Evolutionary conservation across 2,888 invertebrate species (phyloP).

Genomic region (Cerceris rybyensis): DNA sequence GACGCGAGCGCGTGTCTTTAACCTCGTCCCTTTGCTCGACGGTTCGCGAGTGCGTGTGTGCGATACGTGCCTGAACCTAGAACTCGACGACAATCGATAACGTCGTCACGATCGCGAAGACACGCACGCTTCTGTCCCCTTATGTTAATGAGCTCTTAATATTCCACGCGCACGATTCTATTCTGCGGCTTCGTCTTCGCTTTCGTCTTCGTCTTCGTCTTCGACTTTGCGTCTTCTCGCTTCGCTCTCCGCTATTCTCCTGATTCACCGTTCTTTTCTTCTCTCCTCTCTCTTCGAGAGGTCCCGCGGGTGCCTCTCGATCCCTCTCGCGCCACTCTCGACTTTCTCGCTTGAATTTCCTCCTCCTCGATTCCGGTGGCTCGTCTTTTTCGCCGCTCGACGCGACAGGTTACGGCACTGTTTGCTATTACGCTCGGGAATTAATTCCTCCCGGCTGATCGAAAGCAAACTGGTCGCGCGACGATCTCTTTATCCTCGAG

Average conservation of each 20-base stretch:
- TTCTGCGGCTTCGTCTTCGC: conserved; percentile 32
- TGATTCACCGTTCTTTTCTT: not conserved
- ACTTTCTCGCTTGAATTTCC: not conserved
- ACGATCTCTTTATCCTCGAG: conserved; percentile 46
- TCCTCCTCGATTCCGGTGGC: conserved; percentile 3
- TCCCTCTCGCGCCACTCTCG: not conserved
- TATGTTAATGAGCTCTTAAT: conserved; percentile 79
- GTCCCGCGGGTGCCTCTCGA: no score
- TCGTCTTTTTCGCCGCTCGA: not conserved
- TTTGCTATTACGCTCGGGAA: conserved; percentile 48
- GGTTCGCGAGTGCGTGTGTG: conserved; percentile 61
- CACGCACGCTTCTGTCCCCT: conserved; percentile 77
- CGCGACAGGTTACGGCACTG: conserved; percentile 40
- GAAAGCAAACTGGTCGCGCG: conserved; percentile 22
- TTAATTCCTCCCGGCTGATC: conserved; percentile 39
- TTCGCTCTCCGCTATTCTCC: conserved; percentile 4
- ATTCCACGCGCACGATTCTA: conserved; percentile 70
- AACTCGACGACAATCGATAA: conserved; percentile 75
- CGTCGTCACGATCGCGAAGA: conserved; percentile 78
- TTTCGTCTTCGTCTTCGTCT: conserved; percentile 28
- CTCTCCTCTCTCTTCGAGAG: not conserved
- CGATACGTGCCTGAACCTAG: conserved; percentile 59
- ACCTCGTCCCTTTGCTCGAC: conserved; percentile 64
- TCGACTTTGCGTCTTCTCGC: conserved; percentile 14
- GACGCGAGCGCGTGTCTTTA: conserved; percentile 67